Conservation (phyloP, 2,113 vertebrate genomes). For the Capreolus pygargus region DNA sequence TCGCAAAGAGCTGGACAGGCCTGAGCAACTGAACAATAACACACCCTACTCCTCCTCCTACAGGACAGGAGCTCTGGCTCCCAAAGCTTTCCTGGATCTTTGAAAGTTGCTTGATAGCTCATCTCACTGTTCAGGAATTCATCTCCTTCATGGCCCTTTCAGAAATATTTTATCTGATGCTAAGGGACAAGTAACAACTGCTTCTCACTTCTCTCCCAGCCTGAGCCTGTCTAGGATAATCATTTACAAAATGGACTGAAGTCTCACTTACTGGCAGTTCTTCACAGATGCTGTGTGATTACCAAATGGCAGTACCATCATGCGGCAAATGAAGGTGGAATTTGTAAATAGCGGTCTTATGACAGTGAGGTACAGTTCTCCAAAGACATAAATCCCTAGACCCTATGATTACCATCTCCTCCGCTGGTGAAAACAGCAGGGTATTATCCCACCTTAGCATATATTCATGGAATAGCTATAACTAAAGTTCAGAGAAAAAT, state of each 20-base stretch:
- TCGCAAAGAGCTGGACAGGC: neutral
- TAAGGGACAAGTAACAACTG: neutral
- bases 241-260: neutral
- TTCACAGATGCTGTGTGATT: neutral
- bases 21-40: neutral
- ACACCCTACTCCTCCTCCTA: neutral
- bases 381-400: slow-evolving; percentile 56
- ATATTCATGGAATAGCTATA: slow-evolving; percentile 54
- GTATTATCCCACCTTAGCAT: slow-evolving; percentile 43
- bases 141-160: neutral
- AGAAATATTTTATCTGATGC: neutral
- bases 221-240: neutral
- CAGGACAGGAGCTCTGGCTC: neutral
- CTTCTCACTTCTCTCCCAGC: neutral
- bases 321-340: slow-evolving; percentile 24
- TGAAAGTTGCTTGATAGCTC: neutral
- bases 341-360: slow-evolving; percentile 48
- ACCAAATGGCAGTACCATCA: slow-evolving; percentile 19
- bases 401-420: slow-evolving; percentile 64
- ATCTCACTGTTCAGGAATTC: neutral
- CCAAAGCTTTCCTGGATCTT: neutral
- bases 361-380: slow-evolving; percentile 66
- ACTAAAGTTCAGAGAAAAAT: slow-evolving; percentile 37
- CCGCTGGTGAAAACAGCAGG: slow-evolving; percentile 50
- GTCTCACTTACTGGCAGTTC: neutral